Conservation (phyloP, 2,888 invertebrate genomes). For the Halocaridina rubra region DNA sequence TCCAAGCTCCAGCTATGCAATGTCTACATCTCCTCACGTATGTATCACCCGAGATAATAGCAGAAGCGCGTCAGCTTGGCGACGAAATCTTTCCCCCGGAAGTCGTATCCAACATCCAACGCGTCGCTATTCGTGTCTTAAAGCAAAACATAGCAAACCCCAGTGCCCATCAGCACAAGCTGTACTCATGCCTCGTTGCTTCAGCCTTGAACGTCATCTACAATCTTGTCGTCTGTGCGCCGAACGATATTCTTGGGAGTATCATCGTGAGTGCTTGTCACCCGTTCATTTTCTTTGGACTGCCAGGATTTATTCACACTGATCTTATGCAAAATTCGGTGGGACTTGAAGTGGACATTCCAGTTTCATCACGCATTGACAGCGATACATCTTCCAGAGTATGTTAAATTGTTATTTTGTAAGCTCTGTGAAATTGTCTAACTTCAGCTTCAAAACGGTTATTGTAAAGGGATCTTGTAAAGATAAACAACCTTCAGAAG, state of each 20-base stretch:
- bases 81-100: conserved; percentile 46
- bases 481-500: no score
- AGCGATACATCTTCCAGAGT: conserved; percentile 41
- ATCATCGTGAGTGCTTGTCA: conserved; percentile 43
- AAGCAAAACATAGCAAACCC: conserved; percentile 5
- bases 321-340: conserved; percentile 16
- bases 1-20: conserved; percentile 29
- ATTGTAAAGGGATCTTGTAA: no score
- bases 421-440: no score
- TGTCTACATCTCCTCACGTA: conserved; percentile 47
- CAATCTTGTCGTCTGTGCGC: conserved; percentile 47
- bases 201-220: conserved; percentile 40
- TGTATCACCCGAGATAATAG: conserved; percentile 34
- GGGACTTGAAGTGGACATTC: conserved; percentile 10
- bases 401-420: no score
- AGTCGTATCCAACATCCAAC: conserved; percentile 42
- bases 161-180: conserved; percentile 2
- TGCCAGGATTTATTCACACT: conserved; percentile 36
- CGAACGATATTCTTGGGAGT: conserved; percentile 36
- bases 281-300: conserved; percentile 37
- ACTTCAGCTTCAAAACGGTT: no score
- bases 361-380: conserved; percentile 31
- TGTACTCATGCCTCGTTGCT: conserved; percentile 25
- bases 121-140: conserved; percentile 28
- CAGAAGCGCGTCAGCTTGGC: conserved; percentile 31